Conservation (phyloP, 2,113 vertebrate species). For the Dromiciops gliroides region DNA sequence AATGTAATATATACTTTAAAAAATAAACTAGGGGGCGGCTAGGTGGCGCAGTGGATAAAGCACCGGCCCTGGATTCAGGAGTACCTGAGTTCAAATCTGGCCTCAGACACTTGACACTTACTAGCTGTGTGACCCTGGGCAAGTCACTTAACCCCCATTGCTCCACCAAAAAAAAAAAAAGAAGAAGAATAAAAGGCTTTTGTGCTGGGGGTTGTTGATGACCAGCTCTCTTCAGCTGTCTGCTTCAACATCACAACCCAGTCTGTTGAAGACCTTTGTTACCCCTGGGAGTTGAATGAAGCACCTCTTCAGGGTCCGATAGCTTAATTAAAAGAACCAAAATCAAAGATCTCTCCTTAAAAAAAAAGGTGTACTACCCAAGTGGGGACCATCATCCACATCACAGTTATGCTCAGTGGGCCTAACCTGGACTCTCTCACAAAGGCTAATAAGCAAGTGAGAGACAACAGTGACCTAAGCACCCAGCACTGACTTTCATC, state of each 20-base stretch:
- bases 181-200: not conserved
- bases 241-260: not conserved
- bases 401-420: not conserved
- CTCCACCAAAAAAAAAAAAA: too few species aligned
- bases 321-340: not conserved
- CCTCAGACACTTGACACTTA: too few species aligned
- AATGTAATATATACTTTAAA: too few species aligned
- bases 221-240: not conserved
- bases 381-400: not conserved
- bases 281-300: constrained; percentile 5
- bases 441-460: not conserved
- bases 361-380: not conserved
- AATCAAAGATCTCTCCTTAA: not conserved
- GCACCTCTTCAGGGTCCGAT: constrained; percentile 53
- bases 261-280: not conserved
- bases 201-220: not conserved
- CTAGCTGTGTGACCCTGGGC: too few species aligned
- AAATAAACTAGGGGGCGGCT: too few species aligned
- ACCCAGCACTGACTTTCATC: not conserved
- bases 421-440: not conserved
- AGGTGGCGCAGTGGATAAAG: too few species aligned
- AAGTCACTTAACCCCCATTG: too few species aligned
- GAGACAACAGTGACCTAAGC: constrained; percentile 12
- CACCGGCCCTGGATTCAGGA: too few species aligned
- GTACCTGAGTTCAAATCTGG: too few species aligned